phyloP scores from a whole-genome alignment of 2,888 invertebrate genomes.

The Heliconius ethilla region DNA sequence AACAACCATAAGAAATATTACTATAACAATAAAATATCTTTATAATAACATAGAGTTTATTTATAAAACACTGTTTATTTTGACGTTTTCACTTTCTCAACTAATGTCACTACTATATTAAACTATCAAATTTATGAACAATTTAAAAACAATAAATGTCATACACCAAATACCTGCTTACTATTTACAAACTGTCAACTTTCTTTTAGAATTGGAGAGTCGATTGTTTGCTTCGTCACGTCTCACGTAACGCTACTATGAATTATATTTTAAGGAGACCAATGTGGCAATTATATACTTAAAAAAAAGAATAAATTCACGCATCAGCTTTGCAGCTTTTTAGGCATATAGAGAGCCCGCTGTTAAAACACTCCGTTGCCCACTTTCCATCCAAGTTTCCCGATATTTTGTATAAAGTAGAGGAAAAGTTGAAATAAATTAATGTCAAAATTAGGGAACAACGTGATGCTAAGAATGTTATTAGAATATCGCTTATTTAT shows the following conservation, averaged over 20 bases:
- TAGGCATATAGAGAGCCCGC: no score
- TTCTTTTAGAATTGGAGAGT: constrained; percentile 22
- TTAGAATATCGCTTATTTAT: no score
- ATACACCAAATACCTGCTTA: constrained; percentile 2
- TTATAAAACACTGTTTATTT: neutral
- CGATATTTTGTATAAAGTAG: no score
- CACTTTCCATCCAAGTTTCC: no score
- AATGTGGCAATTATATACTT: no score
- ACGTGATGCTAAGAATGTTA: no score
- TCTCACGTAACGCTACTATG: constrained; percentile 10
- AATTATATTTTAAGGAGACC: neutral
- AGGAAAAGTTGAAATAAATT: no score
- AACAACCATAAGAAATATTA: no score
- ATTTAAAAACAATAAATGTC: constrained; percentile 26
- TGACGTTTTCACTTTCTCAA: neutral
- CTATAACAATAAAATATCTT: neutral
- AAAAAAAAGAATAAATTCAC: no score
- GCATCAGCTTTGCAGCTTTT: no score
- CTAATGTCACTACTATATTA: neutral
- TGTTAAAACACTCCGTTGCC: no score
- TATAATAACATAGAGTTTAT: neutral
- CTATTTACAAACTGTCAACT: constrained; percentile 21
- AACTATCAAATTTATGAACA: constrained; percentile 21
- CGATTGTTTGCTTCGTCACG: constrained; percentile 19
- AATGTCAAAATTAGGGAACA: no score